Base-by-base conservation (phyloP, 2,888 invertebrate genomes). In the Melanchra persicariae region DNA sequence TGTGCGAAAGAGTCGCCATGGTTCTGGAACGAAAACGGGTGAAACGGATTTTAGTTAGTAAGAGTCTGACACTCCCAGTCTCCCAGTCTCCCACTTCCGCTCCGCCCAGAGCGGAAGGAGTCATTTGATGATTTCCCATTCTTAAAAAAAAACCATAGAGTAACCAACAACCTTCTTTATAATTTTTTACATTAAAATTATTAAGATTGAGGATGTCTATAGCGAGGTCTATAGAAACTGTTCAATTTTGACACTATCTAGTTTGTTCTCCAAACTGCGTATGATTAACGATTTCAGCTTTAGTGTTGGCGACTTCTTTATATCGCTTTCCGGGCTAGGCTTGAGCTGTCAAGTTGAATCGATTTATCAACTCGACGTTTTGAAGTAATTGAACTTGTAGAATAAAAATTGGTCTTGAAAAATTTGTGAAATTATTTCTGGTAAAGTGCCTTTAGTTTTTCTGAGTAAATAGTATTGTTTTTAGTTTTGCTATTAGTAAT, bases 321-420 rank as follows among this genome's bases (percentile, higher is more conserved):
- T 9, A 67, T 73, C 19, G 12, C 12, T 76, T 67, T 22, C 17
- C 22, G 22, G 52, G 30, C 43, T 45, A 70, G 49, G 55, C 55
- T 77, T 37, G 34, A 43, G 47, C n/a, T 62, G 40, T 45, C 61
- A 61, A 47, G 52, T 30, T 3, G n/a, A 34, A 66, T 52, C 51
- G 34, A 79, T 74, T 80, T 62, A 80, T 77, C 80, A 74, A 77
- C n/a, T 58, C 34, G 8, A 57, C n/a, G 26, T 12, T 58, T 74
- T 62, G 17, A 74, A 58, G 19, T 19, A 51, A 26, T 15, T 17
- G 22, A 61, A 43, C 24, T 52, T 51, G 26, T 8, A 8, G 2
- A 17, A 10, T 17, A 12, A 57, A 63, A 57, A 49, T 26, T 26
- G 2, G 2, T 15, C 9, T 7, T 4, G 17, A 26, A 45, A 30